phyloP scores from a whole-genome alignment of 2,113 vertebrate species.

The Tenebrosternarchus preto region DNA sequence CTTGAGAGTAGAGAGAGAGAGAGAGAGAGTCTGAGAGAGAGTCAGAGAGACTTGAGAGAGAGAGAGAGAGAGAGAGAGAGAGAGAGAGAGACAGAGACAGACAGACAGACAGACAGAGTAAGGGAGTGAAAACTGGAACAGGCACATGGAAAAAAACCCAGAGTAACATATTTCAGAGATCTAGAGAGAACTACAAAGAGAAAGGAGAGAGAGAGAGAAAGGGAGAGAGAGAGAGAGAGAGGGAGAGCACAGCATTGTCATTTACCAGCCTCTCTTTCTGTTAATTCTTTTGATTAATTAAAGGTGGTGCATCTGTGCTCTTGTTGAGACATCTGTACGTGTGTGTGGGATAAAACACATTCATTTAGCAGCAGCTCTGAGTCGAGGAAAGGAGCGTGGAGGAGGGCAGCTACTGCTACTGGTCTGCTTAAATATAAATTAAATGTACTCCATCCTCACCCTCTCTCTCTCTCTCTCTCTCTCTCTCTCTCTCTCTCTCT shows the following conservation, averaged over 20 bases:
- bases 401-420: background rate
- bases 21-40: background rate
- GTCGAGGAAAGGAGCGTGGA: background rate
- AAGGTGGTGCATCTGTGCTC: background rate
- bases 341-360: slow-evolving; percentile 36
- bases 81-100: background rate
- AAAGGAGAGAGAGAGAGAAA: background rate
- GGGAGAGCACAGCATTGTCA: background rate
- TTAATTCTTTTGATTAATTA: slow-evolving; percentile 18
- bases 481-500: background rate
- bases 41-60: background rate
- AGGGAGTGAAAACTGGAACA: background rate
- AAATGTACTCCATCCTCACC: no score
- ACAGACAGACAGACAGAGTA: background rate
- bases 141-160: background rate
- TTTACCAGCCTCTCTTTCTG: background rate
- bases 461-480: background rate
- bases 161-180: background rate
- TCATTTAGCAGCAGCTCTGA: slow-evolving; percentile 16
- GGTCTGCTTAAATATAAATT: background rate
- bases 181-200: background rate
- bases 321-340: background rate
- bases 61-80: background rate
- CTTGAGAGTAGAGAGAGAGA: background rate
- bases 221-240: background rate